These are phyloP conservation scores for Leptarthrus brevirostris DNA, from an alignment of 2,888 invertebrate species.

Conservation along the genomic window DNA sequence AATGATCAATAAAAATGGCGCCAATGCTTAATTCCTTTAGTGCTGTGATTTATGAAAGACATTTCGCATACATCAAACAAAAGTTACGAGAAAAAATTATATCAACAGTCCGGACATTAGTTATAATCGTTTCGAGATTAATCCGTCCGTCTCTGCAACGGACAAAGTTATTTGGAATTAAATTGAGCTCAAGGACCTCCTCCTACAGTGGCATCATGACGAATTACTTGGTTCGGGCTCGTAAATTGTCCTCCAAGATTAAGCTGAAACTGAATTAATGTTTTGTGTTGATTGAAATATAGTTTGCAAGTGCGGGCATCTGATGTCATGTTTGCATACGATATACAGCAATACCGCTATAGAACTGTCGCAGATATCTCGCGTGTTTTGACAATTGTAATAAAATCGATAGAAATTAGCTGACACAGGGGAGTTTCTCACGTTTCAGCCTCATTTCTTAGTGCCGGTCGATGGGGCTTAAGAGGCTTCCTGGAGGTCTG, in stretches of 20 bases:
- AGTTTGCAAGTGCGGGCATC: constrained; percentile 8
- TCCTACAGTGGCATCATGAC: constrained; percentile 26
- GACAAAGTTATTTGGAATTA: constrained; percentile 14
- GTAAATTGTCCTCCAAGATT: constrained; percentile 38
- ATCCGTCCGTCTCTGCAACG: constrained; percentile 20
- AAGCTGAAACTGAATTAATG: constrained; percentile 34
- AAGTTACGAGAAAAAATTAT: constrained; percentile 43
- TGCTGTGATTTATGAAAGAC: constrained; percentile 33
- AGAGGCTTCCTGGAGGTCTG: background rate
- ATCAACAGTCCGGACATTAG: constrained; percentile 41
- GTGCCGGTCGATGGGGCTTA: background rate
- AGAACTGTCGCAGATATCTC: background rate
- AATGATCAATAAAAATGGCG: constrained; percentile 48
- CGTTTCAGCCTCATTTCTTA: constrained; percentile 1
- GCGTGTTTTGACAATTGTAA: background rate
- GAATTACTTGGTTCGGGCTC: constrained; percentile 26
- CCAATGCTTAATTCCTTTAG: constrained; percentile 32
- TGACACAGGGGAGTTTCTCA: constrained; percentile 16
- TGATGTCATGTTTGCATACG: constrained; percentile 5
- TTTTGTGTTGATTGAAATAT: constrained; percentile 28
- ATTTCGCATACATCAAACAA: constrained; percentile 42
- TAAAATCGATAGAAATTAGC: constrained; percentile 5
- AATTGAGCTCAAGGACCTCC: constrained; percentile 39
- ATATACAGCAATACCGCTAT: no score
- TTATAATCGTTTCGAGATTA: constrained; percentile 43